phyloP scores from a whole-genome alignment of 2,113 vertebrate genomes.

The Laterallus jamaicensis region DNA sequence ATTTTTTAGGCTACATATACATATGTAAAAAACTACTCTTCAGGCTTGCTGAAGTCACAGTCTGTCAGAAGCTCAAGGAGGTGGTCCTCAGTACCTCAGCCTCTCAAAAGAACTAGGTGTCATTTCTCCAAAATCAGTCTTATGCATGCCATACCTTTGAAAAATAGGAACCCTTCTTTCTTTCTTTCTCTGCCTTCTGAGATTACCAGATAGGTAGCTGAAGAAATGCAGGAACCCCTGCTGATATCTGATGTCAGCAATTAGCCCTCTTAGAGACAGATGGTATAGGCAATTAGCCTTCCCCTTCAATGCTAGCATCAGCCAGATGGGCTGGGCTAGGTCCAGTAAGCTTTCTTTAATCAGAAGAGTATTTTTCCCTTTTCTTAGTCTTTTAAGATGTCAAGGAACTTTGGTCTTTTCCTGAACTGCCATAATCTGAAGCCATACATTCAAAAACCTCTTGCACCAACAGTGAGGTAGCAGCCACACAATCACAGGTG shows the following conservation, averaged over 20 bases:
- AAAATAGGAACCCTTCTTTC: neutral
- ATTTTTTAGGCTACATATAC: neutral
- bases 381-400: constrained; percentile 14
- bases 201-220: constrained; percentile 17
- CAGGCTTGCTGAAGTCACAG: neutral
- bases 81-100: neutral
- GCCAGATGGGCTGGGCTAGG: constrained; percentile 62
- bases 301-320: constrained; percentile 41
- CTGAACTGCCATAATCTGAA: neutral
- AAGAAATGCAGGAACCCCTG: constrained; percentile 47
- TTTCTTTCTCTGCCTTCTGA: neutral
- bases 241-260: constrained; percentile 61
- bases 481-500: neutral
- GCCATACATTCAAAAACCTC: neutral
- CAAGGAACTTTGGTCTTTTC: neutral
- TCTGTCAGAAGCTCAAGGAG: neutral
- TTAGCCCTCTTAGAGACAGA: constrained; percentile 65
- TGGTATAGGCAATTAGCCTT: constrained; percentile 63
- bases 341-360: constrained; percentile 70
- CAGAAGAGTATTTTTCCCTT: constrained; percentile 7
- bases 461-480: neutral
- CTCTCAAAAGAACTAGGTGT: neutral
- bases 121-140: neutral
- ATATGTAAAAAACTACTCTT: neutral
- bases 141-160: neutral